phyloP scores from a whole-genome alignment of 2,888 invertebrate genomes.

The Ormyrus pomaceus region DNA sequence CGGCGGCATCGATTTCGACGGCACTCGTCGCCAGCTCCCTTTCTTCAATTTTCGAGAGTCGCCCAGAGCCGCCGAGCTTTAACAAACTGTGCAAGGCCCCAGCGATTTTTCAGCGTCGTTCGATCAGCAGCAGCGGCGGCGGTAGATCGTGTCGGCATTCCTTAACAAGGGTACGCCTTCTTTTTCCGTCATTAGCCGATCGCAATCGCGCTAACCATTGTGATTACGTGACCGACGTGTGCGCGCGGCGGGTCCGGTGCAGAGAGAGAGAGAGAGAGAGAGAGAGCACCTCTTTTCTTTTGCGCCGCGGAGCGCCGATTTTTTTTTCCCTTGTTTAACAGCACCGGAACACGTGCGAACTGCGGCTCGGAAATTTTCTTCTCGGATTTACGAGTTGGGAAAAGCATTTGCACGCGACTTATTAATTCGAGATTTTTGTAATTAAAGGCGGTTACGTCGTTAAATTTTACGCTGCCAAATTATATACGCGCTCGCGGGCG shows the following conservation, averaged over 20 bases:
- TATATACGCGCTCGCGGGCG: too few species aligned
- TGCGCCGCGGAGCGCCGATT: slow-evolving; percentile 18
- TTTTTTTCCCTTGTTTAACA: slow-evolving; percentile 39
- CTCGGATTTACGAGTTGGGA: slow-evolving; percentile 9
- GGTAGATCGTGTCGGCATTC: slow-evolving; percentile 70
- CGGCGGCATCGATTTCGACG: neutral
- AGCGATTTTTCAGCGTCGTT: slow-evolving; percentile 12
- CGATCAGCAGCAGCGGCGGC: slow-evolving; percentile 31
- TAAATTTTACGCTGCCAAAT: slow-evolving; percentile 2
- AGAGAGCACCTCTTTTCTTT: slow-evolving; percentile 27
- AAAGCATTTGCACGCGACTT: neutral
- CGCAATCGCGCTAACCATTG: slow-evolving; percentile 70
- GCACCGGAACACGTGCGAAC: slow-evolving; percentile 37
- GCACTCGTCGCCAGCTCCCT: neutral
- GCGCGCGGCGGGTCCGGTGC: slow-evolving; percentile 28
- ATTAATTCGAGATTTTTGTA: slow-evolving; percentile 27
- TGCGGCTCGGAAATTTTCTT: slow-evolving; percentile 5
- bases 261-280: neutral
- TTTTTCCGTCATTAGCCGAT: slow-evolving; percentile 70
- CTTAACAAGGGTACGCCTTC: slow-evolving; percentile 70
- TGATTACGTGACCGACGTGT: slow-evolving; percentile 65
- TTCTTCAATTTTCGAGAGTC: slow-evolving; percentile 33
- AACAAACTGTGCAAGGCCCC: slow-evolving; percentile 24
- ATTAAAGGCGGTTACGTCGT: slow-evolving; percentile 9
- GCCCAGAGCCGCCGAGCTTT: neutral